phyloP scores from a whole-genome alignment of 2,888 invertebrate species.

The Steinernema hermaphroditum region DNA sequence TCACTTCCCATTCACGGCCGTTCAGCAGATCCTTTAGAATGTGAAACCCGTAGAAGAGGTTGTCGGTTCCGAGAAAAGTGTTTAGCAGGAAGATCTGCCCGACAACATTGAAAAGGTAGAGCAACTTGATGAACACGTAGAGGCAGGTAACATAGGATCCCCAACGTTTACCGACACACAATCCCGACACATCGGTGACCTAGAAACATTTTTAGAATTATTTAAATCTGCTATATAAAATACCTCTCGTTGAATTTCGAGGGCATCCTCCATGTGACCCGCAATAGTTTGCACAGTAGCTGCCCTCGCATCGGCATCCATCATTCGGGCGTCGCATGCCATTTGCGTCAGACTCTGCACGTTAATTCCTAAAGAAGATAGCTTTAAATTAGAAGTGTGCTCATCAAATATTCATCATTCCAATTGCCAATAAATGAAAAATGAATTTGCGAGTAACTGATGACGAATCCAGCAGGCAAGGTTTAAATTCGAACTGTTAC shows the following conservation, averaged over 20 bases:
- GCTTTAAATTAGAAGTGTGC: background rate
- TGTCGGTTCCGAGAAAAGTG: slow-evolving; percentile 67
- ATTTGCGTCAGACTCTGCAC: slow-evolving; percentile 68
- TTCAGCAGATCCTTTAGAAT: slow-evolving; percentile 66
- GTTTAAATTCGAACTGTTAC: background rate
- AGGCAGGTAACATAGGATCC: slow-evolving; percentile 67
- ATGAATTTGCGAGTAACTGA: no score
- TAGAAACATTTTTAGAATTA: slow-evolving; percentile 36
- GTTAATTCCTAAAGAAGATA: slow-evolving; percentile 67
- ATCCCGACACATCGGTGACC: slow-evolving; percentile 65
- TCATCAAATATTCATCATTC: background rate
- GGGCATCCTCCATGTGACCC: slow-evolving; percentile 67
- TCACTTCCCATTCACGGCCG: slow-evolving; percentile 67
- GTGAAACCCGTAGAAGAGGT: slow-evolving; percentile 67
- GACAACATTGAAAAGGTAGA: slow-evolving; percentile 67
- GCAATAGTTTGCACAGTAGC: slow-evolving; percentile 67
- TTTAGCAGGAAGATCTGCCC: slow-evolving; percentile 67
- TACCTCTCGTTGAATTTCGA: slow-evolving; percentile 66
- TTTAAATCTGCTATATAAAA: slow-evolving; percentile 20
- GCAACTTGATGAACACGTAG: slow-evolving; percentile 67
- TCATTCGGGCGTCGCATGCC: slow-evolving; percentile 68
- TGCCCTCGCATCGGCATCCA: slow-evolving; percentile 66
- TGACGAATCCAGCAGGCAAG: background rate
- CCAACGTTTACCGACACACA: slow-evolving; percentile 67
- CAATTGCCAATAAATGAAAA: background rate